Conservation (phyloP, 2,888 invertebrate genomes). For the Drepana falcataria region DNA sequence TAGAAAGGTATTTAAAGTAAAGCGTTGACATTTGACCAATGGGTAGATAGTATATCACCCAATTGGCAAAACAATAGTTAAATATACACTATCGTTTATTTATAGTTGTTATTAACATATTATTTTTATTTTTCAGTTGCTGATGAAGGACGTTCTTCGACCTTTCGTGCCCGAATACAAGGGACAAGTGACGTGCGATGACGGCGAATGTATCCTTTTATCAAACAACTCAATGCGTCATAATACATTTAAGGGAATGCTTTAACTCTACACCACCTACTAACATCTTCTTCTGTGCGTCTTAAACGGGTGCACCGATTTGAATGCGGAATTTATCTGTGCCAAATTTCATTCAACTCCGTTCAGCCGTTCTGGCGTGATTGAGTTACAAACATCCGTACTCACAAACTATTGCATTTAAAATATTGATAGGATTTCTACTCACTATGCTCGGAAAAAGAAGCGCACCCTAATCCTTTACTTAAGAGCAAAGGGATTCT, state of each 20-base stretch:
- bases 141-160: conserved; percentile 92
- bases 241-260: no score
- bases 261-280: neutral
- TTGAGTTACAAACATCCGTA: no score
- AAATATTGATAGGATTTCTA: no score
- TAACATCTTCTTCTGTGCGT: neutral
- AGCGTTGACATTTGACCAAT: no score
- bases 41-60: no score
- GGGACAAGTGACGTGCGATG: conserved; percentile 89
- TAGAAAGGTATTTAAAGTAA: no score
- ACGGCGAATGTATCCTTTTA: conserved; percentile 85
- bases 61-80: neutral
- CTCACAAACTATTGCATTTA: no score
- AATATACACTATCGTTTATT: neutral
- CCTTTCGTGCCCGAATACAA: conserved; percentile 96
- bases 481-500: no score
- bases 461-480: no score
- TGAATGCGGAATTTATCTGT: neutral
- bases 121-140: conserved; percentile 60
- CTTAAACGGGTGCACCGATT: neutral
- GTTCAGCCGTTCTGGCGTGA: no score
- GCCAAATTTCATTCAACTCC: no score
- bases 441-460: no score
- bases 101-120: conserved; percentile 1
- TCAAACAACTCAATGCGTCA: conserved; percentile 5